A percentile compares a stretch with the other conserved stretches of the same genome.
Evolutionary conservation across 2,113 vertebrate species (phyloP).

Genomic region (Otolemur garnettii): DNA sequence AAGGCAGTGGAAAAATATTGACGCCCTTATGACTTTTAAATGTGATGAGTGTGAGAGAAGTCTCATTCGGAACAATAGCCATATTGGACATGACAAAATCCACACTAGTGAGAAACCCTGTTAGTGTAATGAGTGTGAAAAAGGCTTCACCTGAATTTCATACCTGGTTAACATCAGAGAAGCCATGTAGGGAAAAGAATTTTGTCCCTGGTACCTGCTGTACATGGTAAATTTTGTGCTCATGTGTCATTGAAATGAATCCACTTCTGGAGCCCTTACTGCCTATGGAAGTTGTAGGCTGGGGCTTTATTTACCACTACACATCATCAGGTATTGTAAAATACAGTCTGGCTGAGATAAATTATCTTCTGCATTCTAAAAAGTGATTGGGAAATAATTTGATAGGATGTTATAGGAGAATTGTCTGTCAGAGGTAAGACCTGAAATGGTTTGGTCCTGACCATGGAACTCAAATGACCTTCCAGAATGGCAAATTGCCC

Average conservation of each 20-base stretch:
- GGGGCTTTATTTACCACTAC: not conserved
- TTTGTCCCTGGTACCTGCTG: not conserved
- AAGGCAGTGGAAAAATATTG: not conserved
- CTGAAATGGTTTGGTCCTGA: not conserved
- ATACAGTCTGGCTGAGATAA: not conserved
- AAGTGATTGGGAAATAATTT: not conserved
- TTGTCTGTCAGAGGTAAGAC: not conserved
- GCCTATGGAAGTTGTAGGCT: not conserved
- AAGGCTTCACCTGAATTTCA: constrained; percentile 74
- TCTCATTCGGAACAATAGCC: constrained; percentile 54
- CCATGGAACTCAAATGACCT: not conserved
- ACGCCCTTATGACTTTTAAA: not conserved
- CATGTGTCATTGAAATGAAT: not conserved
- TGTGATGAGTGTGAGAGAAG: constrained; percentile 73
- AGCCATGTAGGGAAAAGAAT: constrained; percentile 47
- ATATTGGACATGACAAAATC: constrained; percentile 75
- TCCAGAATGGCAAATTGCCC: not conserved
- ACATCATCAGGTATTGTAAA: not conserved
- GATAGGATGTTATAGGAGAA: not conserved
- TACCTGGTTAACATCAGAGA: constrained; percentile 69
- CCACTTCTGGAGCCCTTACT: not conserved
- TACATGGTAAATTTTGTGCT: not conserved
- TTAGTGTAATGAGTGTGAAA: constrained; percentile 70
- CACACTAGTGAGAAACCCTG: constrained; percentile 75
- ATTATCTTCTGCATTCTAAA: not conserved